Evolutionary conservation across 2,113 vertebrate genomes (phyloP).

Genomic region (Leptosomus discolor): DNA sequence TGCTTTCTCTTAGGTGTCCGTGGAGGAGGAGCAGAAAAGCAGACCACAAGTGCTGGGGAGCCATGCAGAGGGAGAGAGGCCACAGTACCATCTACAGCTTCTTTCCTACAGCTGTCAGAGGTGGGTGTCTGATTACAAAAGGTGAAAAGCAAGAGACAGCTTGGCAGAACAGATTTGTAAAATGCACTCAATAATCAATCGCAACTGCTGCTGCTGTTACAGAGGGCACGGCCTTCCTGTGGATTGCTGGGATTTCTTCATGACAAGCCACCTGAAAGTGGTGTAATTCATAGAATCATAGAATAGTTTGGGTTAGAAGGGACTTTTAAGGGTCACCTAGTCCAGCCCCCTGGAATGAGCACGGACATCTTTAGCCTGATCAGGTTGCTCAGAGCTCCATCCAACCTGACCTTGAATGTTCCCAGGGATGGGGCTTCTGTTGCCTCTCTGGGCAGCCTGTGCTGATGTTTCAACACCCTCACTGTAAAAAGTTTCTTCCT

Average conservation of each 20-base stretch:
- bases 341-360: no score
- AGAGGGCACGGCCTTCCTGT: not conserved
- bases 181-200: not conserved
- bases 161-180: not conserved
- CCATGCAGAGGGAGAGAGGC: not conserved
- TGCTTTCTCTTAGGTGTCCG: not conserved
- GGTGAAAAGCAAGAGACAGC: not conserved
- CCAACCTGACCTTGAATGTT: no score
- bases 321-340: no score
- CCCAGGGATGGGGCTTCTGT: no score
- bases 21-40: not conserved
- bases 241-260: not conserved
- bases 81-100: not conserved
- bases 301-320: no score
- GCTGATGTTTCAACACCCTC: no score
- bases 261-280: not conserved
- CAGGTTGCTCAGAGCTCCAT: no score
- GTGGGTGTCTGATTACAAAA: not conserved
- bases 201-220: not conserved
- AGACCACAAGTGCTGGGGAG: not conserved
- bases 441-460: no score
- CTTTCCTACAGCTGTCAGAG: not conserved
- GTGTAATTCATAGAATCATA: no score
- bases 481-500: no score
- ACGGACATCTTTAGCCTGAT: no score